Conservation (phyloP, 2,113 vertebrate genomes). For the Tachysurus fulvidraco region DNA sequence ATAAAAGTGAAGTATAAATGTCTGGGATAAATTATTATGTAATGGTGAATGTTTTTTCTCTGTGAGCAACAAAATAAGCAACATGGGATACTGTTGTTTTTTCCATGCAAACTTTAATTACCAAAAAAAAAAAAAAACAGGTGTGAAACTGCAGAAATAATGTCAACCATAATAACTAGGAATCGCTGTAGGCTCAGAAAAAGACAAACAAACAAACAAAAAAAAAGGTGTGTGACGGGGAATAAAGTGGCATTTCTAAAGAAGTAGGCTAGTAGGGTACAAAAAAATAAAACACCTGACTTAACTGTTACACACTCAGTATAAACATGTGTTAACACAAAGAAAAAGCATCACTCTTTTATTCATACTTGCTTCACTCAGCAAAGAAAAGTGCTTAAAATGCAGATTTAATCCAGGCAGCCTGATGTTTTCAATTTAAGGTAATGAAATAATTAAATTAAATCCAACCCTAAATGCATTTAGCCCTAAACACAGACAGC, state of each 20-base stretch:
- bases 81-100: not conserved
- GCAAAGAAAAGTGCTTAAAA: not conserved
- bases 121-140: not conserved
- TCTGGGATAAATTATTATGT: not conserved
- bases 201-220: not conserved
- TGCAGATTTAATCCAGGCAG: not conserved
- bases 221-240: not conserved
- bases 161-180: not conserved
- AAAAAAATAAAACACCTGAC: not conserved
- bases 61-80: not conserved
- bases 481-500: not conserved
- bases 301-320: not conserved
- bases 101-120: constrained; percentile 8
- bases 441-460: constrained; percentile 27
- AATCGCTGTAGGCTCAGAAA: not conserved
- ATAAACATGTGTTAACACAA: not conserved
- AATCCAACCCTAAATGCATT: constrained; percentile 10
- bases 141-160: not conserved
- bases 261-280: constrained; percentile 4
- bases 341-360: not conserved
- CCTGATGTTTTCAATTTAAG: not conserved
- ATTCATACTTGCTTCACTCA: not conserved
- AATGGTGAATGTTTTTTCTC: not conserved
- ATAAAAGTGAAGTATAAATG: not conserved
- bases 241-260: not conserved